phyloP scores from a whole-genome alignment of 37 sponge, comb jelly and placozoan genomes.

The Lycopodina hypogea region DNA sequence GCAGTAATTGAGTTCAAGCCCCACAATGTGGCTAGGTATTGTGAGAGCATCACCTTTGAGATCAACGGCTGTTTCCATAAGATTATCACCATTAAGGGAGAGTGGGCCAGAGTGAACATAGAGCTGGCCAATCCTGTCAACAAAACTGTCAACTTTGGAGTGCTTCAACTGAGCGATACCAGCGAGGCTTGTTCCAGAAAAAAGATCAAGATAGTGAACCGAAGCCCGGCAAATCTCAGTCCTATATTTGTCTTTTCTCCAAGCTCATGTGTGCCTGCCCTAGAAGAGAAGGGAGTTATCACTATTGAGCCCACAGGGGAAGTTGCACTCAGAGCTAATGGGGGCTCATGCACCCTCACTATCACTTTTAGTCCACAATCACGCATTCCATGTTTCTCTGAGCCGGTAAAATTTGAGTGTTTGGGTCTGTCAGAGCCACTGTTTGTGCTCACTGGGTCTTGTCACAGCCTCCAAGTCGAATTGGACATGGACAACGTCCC shows the following conservation, averaged over 20 bases:
- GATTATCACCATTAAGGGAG: slow-evolving; percentile 65
- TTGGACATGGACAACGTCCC: slow-evolving; percentile 83
- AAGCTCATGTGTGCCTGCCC: slow-evolving; percentile 48
- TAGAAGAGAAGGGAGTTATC: slow-evolving; percentile 60
- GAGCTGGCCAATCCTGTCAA: slow-evolving; percentile 80
- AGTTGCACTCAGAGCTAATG: slow-evolving; percentile 68
- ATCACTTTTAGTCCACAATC: slow-evolving; percentile 74
- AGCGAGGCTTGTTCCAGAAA: slow-evolving; percentile 19
- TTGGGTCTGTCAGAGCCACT: slow-evolving; percentile 75
- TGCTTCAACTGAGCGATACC: slow-evolving; percentile 60
- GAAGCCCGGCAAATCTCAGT: slow-evolving; percentile 66
- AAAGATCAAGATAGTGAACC: slow-evolving; percentile 78
- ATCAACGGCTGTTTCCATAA: slow-evolving; percentile 76
- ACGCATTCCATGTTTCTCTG: slow-evolving; percentile 80
- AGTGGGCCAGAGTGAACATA: slow-evolving; percentile 86
- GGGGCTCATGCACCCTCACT: slow-evolving; percentile 37
- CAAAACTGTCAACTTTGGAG: slow-evolving; percentile 82
- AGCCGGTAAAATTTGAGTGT: slow-evolving; percentile 88
- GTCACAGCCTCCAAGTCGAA: slow-evolving; percentile 79
- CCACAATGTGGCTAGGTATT: slow-evolving; percentile 51
- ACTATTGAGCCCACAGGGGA: slow-evolving; percentile 61
- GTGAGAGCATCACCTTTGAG: slow-evolving; percentile 77
- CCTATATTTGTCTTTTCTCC: slow-evolving; percentile 65
- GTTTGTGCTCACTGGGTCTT: slow-evolving; percentile 83
- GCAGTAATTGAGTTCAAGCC: slow-evolving; percentile 74